Evolutionary conservation across 2,888 invertebrate species (phyloP).

Genomic region (Oscheius myriophilus): DNA sequence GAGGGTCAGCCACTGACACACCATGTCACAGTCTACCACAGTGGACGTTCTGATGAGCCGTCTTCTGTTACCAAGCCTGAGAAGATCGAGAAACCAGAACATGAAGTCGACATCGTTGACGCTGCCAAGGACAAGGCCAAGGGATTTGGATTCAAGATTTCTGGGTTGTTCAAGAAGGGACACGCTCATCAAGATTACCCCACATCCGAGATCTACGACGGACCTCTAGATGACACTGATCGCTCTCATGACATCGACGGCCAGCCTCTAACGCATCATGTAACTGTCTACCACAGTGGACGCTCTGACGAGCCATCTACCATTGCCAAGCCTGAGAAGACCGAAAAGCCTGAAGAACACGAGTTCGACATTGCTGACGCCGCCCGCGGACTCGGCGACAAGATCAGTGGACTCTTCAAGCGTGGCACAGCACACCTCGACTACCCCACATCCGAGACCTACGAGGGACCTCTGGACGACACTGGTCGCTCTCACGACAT

Average conservation of each 20-base stretch:
- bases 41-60: slow-evolving; percentile 36
- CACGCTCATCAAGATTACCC: slow-evolving; percentile 34
- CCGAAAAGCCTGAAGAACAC: slow-evolving; percentile 9
- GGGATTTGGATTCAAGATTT: slow-evolving; percentile 20
- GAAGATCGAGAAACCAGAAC: background rate
- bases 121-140: background rate
- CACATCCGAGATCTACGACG: slow-evolving; percentile 35
- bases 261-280: slow-evolving; percentile 11
- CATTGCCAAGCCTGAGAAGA: too few species aligned
- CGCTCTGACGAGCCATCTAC: slow-evolving; percentile 10
- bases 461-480: slow-evolving; percentile 38
- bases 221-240: slow-evolving; percentile 20
- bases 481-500: slow-evolving; percentile 28
- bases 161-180: slow-evolving; percentile 20
- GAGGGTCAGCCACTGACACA: slow-evolving; percentile 34
- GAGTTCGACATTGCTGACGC: slow-evolving; percentile 3
- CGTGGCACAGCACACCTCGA: slow-evolving; percentile 38
- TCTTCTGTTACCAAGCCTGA: slow-evolving; percentile 1
- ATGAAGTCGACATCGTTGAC: slow-evolving; percentile 20
- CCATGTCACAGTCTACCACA: slow-evolving; percentile 44
- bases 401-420: slow-evolving; percentile 44
- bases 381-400: slow-evolving; percentile 1
- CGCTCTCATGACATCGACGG: slow-evolving; percentile 8
- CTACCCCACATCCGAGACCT: slow-evolving; percentile 40
- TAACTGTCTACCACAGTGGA: slow-evolving; percentile 33